Evolutionary conservation across 2,888 invertebrate genomes (phyloP).

Genomic region (Dynastes tityus): DNA sequence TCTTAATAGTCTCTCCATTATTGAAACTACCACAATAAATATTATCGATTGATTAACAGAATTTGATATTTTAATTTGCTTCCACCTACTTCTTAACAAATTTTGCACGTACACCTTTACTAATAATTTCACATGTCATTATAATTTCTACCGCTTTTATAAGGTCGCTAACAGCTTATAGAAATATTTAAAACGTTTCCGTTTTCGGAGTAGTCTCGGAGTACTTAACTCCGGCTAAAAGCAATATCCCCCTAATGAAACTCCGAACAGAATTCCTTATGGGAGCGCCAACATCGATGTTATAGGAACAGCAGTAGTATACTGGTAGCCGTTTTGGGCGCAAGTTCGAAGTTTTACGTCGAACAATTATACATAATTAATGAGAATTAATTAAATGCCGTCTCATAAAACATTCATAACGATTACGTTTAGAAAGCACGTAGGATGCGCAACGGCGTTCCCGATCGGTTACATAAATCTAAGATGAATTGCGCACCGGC

Average conservation of each 20-base stretch:
- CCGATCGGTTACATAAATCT: constrained; percentile 32
- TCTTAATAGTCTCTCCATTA: no score
- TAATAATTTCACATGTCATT: no score
- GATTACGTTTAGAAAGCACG: constrained; percentile 23
- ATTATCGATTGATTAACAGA: no score
- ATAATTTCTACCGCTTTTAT: no score
- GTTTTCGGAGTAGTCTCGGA: background rate
- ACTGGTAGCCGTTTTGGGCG: background rate
- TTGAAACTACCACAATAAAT: no score
- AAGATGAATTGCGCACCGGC: constrained; percentile 15
- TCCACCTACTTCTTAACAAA: no score
- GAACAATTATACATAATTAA: constrained; percentile 39
- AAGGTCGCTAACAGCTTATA: no score
- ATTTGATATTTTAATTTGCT: no score
- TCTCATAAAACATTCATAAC: constrained; percentile 31
- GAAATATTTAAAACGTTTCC: no score
- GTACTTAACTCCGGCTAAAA: constrained; percentile 1
- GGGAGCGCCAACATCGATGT: no score
- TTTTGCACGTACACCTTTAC: no score
- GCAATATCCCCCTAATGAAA: constrained; percentile 10
- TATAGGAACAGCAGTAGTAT: background rate
- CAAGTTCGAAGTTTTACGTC: constrained; percentile 26
- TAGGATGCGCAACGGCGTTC: constrained; percentile 3
- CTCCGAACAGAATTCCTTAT: background rate
- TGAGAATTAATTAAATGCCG: constrained; percentile 32